Conservation (phyloP, 2,113 vertebrate species). For the Chiloscyllium plagiosum region DNA sequence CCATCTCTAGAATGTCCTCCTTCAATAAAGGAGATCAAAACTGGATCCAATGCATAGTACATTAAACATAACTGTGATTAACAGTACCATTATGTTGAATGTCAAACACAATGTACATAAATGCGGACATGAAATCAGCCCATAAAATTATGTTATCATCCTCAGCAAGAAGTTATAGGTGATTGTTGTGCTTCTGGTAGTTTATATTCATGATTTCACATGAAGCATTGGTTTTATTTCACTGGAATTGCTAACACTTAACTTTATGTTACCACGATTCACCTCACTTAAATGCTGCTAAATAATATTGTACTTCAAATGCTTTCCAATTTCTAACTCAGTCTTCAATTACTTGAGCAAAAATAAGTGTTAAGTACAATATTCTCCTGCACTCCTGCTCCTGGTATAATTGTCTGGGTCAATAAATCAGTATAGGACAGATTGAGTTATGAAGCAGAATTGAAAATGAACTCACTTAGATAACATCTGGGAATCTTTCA, state of each 20-base stretch:
- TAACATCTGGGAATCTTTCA: neutral
- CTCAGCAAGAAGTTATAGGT: neutral
- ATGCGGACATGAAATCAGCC: neutral
- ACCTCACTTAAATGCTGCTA: neutral
- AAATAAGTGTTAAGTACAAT: neutral
- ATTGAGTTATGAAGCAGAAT: neutral
- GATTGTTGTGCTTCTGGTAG: neutral
- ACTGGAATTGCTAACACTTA: neutral
- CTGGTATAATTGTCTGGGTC: neutral
- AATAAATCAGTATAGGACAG: neutral
- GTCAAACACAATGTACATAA: neutral
- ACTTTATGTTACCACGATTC: neutral
- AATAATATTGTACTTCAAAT: neutral
- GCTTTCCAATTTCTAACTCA: neutral
- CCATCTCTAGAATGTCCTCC: no score
- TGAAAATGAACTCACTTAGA: neutral
- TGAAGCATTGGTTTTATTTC: neutral
- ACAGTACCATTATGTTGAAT: neutral
- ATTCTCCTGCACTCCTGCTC: neutral
- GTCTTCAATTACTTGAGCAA: neutral
- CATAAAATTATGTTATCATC: neutral
- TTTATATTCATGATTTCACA: neutral
- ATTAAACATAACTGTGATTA: neutral
- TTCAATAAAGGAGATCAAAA: no score
- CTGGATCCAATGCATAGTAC: neutral